Evolutionary conservation across 2,113 vertebrate genomes (phyloP), one percentile per base, ranked within the genome.

Genomic region (Trichomycterus rosablanca): DNA sequence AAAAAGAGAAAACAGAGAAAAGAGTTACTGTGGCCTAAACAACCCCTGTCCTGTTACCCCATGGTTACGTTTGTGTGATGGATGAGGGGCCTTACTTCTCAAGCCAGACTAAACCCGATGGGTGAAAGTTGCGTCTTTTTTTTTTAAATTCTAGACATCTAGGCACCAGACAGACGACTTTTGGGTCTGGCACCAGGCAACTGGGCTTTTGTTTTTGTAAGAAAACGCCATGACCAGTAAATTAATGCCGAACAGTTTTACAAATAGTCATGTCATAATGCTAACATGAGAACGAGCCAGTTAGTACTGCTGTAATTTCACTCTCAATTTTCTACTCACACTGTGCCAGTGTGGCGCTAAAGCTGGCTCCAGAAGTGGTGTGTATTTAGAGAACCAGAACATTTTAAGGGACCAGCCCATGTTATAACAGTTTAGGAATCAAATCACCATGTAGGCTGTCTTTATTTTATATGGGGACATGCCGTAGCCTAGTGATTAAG

Each of bases 101-200:
- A 23, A 26, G 26, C 57, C 52, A 37, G 57, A 68, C 67, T 4
- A 20, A 53, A 49, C 61, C 48, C 48, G 66, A 52, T 23, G 39
- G 23, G 44, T 35, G 50, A 74, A 56, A 77, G 68, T 74, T 28
- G 43, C 59, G 56, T 59, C 72, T 69, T 74, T 72, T 77, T 70
- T 45, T 56, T 53, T 59, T 72, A 68, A 42, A 76, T 72, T 57
- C 77, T 77, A 88, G 87, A 87, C 84, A 81, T 73, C 66, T 61
- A 82, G 84, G 81, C 85, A 86, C 84, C 82, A 68, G 73, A 58
- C 68, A 64, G 78, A 57, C 82, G 59, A 45, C 81, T 85, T 80
- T 74, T 63, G 54, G 30, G 71, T 81, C 81, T 81, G 78, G 74
- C 50, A 75, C 82, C 77, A 77, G 71, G 81, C 76, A 79, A 71